These are phyloP conservation scores for Bubo scandiacus DNA, from an alignment of 2,113 vertebrate genomes.

Conservation along the genomic window DNA sequence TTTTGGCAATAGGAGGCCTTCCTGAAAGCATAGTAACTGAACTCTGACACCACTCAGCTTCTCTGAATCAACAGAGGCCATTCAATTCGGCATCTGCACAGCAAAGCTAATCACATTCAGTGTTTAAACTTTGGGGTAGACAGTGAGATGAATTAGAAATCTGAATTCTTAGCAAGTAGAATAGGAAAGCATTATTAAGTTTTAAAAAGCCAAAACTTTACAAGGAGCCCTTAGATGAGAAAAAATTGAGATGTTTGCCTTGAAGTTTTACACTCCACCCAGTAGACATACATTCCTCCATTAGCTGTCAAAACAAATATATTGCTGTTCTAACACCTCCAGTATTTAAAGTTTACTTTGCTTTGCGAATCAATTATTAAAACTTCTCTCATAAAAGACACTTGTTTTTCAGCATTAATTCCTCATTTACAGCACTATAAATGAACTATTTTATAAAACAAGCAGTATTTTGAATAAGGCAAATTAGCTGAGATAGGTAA, in stretches of 20 bases:
- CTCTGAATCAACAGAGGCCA: slow-evolving; percentile 55
- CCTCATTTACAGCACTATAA: not conserved
- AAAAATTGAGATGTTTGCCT: not conserved
- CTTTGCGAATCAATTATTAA: not conserved
- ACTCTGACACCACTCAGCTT: slow-evolving; percentile 52
- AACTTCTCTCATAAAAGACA: not conserved
- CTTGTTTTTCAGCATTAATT: not conserved
- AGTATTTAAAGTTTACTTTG: not conserved
- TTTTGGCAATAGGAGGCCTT: slow-evolving; percentile 49
- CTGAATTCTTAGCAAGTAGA: slow-evolving; percentile 1
- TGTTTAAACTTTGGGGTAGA: slow-evolving; percentile 4
- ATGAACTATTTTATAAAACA: not conserved
- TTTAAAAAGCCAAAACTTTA: not conserved
- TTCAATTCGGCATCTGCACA: slow-evolving; percentile 33
- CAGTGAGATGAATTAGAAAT: not conserved
- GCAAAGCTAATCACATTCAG: slow-evolving; percentile 44
- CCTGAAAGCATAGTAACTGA: slow-evolving; percentile 56
- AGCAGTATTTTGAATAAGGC: not conserved
- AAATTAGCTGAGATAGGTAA: slow-evolving; percentile 10
- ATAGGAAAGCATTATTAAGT: not conserved
- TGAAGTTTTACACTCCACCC: not conserved
- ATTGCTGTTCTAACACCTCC: not conserved
- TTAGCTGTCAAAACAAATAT: not conserved
- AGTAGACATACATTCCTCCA: not conserved
- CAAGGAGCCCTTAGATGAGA: not conserved